Evolutionary conservation across 2,113 vertebrate genomes (phyloP).

Genomic region (Lasiurus cinereus): DNA sequence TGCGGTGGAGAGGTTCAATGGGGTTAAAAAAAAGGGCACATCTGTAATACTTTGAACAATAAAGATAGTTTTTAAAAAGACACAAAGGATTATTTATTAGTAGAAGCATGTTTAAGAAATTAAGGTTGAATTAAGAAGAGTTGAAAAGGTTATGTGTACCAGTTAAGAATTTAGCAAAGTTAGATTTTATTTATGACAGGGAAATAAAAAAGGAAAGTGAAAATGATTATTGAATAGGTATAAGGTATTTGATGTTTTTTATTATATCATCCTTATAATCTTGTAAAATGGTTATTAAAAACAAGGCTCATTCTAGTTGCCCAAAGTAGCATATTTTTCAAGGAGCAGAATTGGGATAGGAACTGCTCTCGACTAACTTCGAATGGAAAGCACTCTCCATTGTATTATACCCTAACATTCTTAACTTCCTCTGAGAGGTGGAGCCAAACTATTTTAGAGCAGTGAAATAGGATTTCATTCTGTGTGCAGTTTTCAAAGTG

Average conservation of each 20-base stretch:
- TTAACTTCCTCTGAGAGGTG: not conserved
- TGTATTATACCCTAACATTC: not conserved
- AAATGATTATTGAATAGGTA: not conserved
- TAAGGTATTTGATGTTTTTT: not conserved
- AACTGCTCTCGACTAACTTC: not conserved
- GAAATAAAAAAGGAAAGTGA: not conserved
- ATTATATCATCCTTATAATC: not conserved
- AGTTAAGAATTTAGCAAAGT: not conserved
- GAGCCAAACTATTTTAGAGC: not conserved
- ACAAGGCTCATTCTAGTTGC: not conserved
- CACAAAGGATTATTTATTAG: not conserved
- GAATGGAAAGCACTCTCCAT: not conserved
- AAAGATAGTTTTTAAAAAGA: not conserved
- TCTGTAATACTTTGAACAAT: too few relatives aligned
- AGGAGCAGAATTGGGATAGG: not conserved
- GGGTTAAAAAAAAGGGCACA: too few relatives aligned
- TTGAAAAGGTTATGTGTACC: not conserved
- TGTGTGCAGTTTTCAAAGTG: not conserved
- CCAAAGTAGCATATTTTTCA: not conserved
- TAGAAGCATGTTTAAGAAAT: not conserved
- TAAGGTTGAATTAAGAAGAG: not conserved
- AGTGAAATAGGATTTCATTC: not conserved
- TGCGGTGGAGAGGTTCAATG: too few relatives aligned
- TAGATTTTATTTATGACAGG: not conserved
- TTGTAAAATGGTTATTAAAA: not conserved